Evolutionary conservation across 2,113 vertebrate genomes (phyloP).

Genomic region (Macquaria australasica): DNA sequence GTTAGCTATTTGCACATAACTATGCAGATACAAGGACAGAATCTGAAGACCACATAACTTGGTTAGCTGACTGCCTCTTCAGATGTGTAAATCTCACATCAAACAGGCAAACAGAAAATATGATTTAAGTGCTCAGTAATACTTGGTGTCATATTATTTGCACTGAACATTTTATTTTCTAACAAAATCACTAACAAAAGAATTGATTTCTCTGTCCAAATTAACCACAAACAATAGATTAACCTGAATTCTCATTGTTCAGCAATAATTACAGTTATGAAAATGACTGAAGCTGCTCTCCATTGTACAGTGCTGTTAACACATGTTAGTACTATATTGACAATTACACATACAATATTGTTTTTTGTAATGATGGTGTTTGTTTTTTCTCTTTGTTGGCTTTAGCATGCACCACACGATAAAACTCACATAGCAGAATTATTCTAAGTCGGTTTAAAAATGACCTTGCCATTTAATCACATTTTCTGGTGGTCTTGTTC

Average conservation of each 20-base stretch:
- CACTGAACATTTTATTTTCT: too few relatives aligned
- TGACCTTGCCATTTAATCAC: not conserved
- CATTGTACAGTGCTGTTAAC: not conserved
- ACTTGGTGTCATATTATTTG: not conserved
- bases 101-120: not conserved
- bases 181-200: too few relatives aligned
- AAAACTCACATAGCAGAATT: not conserved
- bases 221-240: not conserved
- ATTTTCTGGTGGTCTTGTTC: not conserved
- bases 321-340: not conserved
- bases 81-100: not conserved
- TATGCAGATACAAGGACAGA: not conserved
- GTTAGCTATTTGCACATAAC: not conserved
- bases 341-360: not conserved
- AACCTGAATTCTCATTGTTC: not conserved
- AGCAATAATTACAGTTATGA: not conserved
- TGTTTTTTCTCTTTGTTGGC: not conserved
- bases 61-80: not conserved
- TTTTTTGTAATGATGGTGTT: not conserved
- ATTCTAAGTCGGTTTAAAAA: not conserved
- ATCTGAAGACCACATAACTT: not conserved
- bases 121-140: not conserved
- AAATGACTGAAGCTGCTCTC: not conserved
- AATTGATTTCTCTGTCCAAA: conserved; percentile 4
- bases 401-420: not conserved